Conservation (phyloP, 1,140 invertebrate genomes). For the Drusus annulatus region DNA sequence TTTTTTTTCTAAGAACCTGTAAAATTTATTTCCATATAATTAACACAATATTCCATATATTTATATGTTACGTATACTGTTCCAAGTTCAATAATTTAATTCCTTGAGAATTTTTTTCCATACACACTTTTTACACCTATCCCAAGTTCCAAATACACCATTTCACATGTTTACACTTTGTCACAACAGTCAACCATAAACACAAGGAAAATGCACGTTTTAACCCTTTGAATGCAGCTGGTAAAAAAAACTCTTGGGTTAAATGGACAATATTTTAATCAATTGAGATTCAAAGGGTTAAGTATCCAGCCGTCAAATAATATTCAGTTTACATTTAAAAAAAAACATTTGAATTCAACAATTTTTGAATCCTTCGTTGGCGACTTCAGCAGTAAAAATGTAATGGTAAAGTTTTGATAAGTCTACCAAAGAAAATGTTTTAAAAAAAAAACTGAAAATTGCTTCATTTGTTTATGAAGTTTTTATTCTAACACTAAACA, state of each 20-base stretch:
- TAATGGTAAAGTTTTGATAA: no score
- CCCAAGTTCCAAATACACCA: constrained; percentile 29
- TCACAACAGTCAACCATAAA: constrained; percentile 14
- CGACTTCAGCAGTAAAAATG: no score
- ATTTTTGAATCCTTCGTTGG: no score
- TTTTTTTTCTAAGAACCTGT: constrained; percentile 59
- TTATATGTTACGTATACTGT: constrained; percentile 57
- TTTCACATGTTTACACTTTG: constrained; percentile 24
- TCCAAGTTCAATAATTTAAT: constrained; percentile 53
- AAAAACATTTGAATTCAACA: no score
- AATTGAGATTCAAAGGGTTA: no score
- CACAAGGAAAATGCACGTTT: neutral
- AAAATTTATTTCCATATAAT: constrained; percentile 57
- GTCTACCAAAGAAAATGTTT: no score
- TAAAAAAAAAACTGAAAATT: no score
- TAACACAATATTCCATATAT: constrained; percentile 52
- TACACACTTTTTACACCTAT: constrained; percentile 35
- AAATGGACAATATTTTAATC: no score
- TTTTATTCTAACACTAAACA: constrained; percentile 16
- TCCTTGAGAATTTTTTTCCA: constrained; percentile 39
- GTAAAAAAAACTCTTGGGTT: no score
- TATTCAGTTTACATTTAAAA: no score
- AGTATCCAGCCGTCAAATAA: no score
- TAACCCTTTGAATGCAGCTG: no score
- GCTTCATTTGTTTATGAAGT: neutral